A percentile compares a stretch with the other conserved stretches of the same genome.
Evolutionary conservation across 2,888 invertebrate species (phyloP).

Genomic region (Pollenia labialis): DNA sequence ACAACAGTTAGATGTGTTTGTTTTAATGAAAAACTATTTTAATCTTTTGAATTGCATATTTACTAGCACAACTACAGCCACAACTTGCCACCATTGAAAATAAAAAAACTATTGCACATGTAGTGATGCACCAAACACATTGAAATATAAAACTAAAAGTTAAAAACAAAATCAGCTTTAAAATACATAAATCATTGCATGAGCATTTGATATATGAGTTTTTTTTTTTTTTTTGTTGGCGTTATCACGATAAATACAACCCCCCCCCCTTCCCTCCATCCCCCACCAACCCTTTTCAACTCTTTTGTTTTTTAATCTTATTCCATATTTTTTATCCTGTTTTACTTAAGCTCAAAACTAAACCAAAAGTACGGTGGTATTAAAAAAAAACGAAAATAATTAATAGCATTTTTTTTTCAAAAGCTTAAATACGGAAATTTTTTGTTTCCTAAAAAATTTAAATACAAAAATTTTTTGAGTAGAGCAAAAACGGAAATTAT

Average conservation of each 20-base stretch:
- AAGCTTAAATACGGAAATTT: neutral
- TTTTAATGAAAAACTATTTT: constrained; percentile 65
- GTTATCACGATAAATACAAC: constrained; percentile 47
- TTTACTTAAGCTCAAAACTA: constrained; percentile 54
- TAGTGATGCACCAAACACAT: constrained; percentile 8
- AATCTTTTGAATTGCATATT: constrained; percentile 62
- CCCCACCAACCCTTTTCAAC: neutral
- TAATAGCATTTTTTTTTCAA: neutral
- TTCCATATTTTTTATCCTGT: constrained; percentile 47
- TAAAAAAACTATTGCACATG: neutral
- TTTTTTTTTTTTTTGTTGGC: constrained; percentile 63
- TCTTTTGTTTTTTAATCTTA: constrained; percentile 21
- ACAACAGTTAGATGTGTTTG: constrained; percentile 22
- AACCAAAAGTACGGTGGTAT: constrained; percentile 49
- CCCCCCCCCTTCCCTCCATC: neutral
- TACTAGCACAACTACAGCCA: constrained; percentile 42
- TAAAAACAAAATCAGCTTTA: constrained; percentile 73
- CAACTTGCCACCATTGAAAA: constrained; percentile 10
- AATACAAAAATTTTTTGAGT: too few relatives aligned
- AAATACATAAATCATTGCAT: constrained; percentile 72
- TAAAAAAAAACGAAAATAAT: constrained; percentile 28
- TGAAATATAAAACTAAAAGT: constrained; percentile 42
- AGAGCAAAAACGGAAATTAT: too few relatives aligned
- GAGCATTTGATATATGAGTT: constrained; percentile 72
- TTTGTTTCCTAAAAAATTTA: neutral